Evolutionary conservation across 2,888 invertebrate genomes (phyloP).

Genomic region (Chorisops tibialis): DNA sequence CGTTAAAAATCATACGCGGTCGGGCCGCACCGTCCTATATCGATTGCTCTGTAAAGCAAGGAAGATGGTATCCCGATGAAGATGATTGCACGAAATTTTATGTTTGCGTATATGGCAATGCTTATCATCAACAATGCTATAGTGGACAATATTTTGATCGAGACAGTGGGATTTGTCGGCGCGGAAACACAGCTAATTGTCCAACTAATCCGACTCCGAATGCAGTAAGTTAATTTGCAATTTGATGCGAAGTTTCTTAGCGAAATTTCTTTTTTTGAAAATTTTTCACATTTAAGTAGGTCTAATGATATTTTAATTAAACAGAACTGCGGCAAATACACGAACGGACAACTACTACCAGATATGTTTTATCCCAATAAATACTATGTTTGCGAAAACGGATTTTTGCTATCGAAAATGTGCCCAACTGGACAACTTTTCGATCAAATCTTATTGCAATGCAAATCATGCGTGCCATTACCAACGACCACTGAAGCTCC

Average conservation of each 20-base stretch:
- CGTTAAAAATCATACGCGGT: not conserved
- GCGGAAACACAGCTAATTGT: not conserved
- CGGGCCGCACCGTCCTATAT: not conserved
- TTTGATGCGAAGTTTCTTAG: no score
- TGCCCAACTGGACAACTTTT: not conserved
- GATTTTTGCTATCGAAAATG: not conserved
- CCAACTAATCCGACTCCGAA: not conserved
- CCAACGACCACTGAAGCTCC: not conserved
- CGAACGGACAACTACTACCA: slow-evolving; percentile 3
- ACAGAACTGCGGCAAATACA: slow-evolving; percentile 4
- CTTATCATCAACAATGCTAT: slow-evolving; percentile 11
- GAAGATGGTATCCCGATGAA: slow-evolving; percentile 15
- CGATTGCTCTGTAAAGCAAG: slow-evolving; percentile 5
- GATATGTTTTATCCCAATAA: not conserved
- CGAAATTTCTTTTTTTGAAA: no score
- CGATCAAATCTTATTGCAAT: not conserved
- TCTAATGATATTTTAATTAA: no score
- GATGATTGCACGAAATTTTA: slow-evolving; percentile 18
- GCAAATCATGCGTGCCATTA: not conserved
- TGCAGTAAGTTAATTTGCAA: no score
- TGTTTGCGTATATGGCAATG: slow-evolving; percentile 11
- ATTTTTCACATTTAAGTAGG: no score
- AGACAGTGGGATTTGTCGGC: not conserved
- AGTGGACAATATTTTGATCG: slow-evolving; percentile 5
- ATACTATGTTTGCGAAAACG: slow-evolving; percentile 12